These are phyloP conservation scores for Diorhabda sublineata DNA, from an alignment of 1,140 invertebrate genomes.

Conservation along the genomic window DNA sequence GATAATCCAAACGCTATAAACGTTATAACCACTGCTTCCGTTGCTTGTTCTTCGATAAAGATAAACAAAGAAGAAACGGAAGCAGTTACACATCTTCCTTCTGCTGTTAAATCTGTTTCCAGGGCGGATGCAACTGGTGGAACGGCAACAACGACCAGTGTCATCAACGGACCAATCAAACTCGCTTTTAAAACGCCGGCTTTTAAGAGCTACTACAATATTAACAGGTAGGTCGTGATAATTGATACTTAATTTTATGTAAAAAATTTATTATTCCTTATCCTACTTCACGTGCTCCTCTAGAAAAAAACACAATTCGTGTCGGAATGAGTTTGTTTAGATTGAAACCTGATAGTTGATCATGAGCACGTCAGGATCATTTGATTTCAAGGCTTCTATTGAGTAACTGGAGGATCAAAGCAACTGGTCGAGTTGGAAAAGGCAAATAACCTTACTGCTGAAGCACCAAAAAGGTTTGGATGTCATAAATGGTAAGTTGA, in stretches of 20 bases:
- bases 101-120: conserved; percentile 31
- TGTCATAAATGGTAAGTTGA: no score
- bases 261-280: no score
- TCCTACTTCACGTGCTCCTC: no score
- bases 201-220: conserved; percentile 45
- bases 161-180: conserved; percentile 44
- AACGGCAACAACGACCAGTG: conserved; percentile 21
- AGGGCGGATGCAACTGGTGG: conserved; percentile 17
- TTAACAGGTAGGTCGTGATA: conserved; percentile 34
- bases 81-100: conserved; percentile 14
- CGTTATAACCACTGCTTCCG: conserved; percentile 40
- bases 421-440: no score
- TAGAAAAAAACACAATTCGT: no score
- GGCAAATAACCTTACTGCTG: no score
- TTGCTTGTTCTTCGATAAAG: conserved; percentile 22
- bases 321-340: no score
- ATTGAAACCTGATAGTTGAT: no score
- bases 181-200: conserved; percentile 45
- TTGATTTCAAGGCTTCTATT: no score
- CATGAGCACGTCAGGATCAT: no score
- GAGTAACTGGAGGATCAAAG: no score
- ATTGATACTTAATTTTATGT: neutral
- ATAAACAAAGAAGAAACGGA: conserved; percentile 21
- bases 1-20: conserved; percentile 46
- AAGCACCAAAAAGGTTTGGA: no score